These are phyloP conservation scores for Epizoanthus stellaris DNA, from an alignment of 92 coral and sea anemone species.

Conservation along the genomic window DNA sequence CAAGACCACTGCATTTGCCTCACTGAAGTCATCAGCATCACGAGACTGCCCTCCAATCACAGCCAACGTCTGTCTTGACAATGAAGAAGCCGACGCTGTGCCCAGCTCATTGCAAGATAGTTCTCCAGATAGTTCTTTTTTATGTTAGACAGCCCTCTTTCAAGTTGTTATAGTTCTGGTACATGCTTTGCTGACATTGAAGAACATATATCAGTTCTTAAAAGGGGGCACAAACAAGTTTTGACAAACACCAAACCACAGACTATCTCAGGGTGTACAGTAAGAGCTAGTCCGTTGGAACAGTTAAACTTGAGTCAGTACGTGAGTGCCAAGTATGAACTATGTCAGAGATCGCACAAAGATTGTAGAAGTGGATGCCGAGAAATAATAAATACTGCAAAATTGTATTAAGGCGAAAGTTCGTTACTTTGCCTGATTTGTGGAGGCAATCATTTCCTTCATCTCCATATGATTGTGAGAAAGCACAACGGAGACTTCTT, in stretches of 20 bases:
- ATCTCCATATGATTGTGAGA: conserved; percentile 23
- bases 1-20: too few species aligned
- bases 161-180: too few species aligned
- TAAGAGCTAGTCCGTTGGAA: conserved; percentile 24
- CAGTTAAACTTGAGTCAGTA: conserved; percentile 2
- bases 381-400: conserved; percentile 59
- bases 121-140: too few species aligned
- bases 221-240: background rate
- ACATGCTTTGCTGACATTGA: background rate
- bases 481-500: conserved; percentile 63
- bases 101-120: too few species aligned
- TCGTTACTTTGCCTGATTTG: conserved; percentile 47
- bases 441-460: conserved; percentile 23
- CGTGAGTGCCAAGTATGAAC: conserved; percentile 12
- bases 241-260: background rate
- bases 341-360: conserved; percentile 38
- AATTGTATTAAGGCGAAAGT: conserved; percentile 57
- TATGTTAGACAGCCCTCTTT: too few species aligned
- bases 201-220: conserved; percentile 16
- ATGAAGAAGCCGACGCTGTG: too few species aligned
- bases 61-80: too few species aligned
- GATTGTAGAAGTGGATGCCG: conserved; percentile 52
- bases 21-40: too few species aligned
- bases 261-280: conserved; percentile 19
- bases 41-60: too few species aligned